phyloP scores from a whole-genome alignment of 2,888 invertebrate genomes.

The Acronicta leporina region DNA sequence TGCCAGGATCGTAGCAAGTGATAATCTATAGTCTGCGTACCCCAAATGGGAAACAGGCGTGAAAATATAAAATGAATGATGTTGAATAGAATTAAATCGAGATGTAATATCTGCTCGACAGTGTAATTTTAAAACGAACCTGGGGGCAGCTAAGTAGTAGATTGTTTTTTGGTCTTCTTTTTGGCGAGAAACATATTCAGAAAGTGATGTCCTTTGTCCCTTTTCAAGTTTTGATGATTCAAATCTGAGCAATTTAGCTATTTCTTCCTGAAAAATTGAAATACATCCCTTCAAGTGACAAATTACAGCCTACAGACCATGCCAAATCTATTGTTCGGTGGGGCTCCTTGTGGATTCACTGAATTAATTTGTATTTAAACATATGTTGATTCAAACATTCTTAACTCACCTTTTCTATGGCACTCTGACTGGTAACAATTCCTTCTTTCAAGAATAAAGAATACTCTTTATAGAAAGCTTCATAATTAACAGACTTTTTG shows the following conservation, averaged over 20 bases:
- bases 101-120: too few relatives aligned
- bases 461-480: constrained; percentile 97
- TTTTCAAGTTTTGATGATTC: constrained; percentile 95
- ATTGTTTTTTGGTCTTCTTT: constrained; percentile 95
- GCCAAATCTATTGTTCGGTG: too few relatives aligned
- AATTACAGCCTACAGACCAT: too few relatives aligned
- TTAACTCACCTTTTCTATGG: constrained; percentile 92
- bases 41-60: too few relatives aligned
- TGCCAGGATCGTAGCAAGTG: too few relatives aligned
- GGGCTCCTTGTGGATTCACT: too few relatives aligned
- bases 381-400: too few relatives aligned
- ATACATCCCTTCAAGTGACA: not conserved
- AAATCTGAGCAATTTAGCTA: constrained; percentile 96
- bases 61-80: too few relatives aligned
- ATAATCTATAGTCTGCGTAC: too few relatives aligned
- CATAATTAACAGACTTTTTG: constrained; percentile 94
- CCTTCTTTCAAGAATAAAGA: constrained; percentile 98
- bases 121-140: constrained; percentile 82
- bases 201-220: constrained; percentile 93
- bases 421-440: constrained; percentile 95
- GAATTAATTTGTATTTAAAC: not conserved
- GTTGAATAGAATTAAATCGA: too few relatives aligned
- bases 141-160: constrained; percentile 98
- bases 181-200: constrained; percentile 94
- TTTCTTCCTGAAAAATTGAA: constrained; percentile 91